Percentiles rank a stretch among this genome's conserved stretches.
phyloP scores from a whole-genome alignment of 2,888 invertebrate genomes.

The Caenorhabditis panamensis region DNA sequence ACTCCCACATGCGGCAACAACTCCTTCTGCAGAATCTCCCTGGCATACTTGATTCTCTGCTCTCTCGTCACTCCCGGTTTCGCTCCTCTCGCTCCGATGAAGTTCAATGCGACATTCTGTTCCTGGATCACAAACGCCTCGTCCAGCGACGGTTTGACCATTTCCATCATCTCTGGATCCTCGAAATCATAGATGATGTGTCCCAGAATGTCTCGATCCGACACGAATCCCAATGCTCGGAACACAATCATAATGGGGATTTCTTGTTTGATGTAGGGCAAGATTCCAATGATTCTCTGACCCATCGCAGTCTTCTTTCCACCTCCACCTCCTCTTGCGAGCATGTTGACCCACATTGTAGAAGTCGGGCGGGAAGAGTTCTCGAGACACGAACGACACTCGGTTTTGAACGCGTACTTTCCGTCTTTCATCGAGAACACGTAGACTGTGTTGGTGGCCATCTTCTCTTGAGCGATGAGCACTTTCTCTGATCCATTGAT shows the following conservation, averaged over 20 bases:
- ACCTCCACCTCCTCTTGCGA: conserved; percentile 93
- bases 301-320: conserved; percentile 96
- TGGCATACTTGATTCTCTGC: conserved; percentile 98
- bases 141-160: conserved; percentile 99
- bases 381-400: conserved; percentile 95
- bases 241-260: conserved; percentile 99
- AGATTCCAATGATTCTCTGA: conserved; percentile 95
- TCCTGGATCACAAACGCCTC: conserved; percentile 99
- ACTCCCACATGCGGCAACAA: conserved; percentile 99
- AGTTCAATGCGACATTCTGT: conserved; percentile 97
- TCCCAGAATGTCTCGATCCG: conserved; percentile 98
- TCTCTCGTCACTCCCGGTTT: conserved; percentile 98
- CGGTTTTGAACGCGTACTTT: conserved; percentile 98
- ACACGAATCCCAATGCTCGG: conserved; percentile 98
- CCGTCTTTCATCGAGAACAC: conserved; percentile 99
- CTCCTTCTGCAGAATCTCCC: conserved; percentile 99
- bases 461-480: conserved; percentile 98
- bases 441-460: conserved; percentile 99
- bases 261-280: conserved; percentile 96
- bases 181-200: conserved; percentile 99
- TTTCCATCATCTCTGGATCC: conserved; percentile 99
- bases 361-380: conserved; percentile 94
- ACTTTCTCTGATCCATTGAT: conserved; percentile 99
- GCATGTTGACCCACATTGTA: conserved; percentile 95
- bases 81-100: conserved; percentile 97